Conservation (phyloP, 1,140 invertebrate genomes). For the Acyrthosiphon pisum region DNA sequence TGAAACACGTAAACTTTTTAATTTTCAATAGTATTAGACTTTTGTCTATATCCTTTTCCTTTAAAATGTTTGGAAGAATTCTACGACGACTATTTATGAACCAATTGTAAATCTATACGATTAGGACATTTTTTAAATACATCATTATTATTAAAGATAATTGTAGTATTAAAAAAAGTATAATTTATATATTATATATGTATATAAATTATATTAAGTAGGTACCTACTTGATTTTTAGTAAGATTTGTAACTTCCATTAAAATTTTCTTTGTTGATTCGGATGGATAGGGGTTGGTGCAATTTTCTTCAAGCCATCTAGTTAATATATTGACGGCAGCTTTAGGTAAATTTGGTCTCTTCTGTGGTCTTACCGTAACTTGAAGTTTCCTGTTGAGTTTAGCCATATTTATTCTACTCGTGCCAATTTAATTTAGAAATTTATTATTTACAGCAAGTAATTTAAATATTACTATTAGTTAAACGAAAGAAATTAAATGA, state of each 20-base stretch:
- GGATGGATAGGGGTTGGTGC: conserved; percentile 38
- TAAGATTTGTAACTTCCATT: conserved; percentile 48
- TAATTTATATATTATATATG: neutral
- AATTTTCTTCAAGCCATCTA: conserved; percentile 49
- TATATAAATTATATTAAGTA: neutral
- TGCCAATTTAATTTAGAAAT: neutral
- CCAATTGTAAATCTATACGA: conserved; percentile 47
- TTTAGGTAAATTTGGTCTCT: conserved; percentile 52
- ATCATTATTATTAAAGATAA: neutral
- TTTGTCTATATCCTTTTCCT: conserved; percentile 42
- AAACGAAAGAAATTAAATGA: neutral
- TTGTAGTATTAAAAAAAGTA: neutral
- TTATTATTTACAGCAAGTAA: neutral
- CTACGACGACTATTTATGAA: conserved; percentile 51
- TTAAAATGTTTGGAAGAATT: conserved; percentile 52
- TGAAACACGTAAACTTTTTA: conserved; percentile 52
- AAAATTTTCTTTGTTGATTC: conserved; percentile 44
- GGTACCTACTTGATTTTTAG: conserved; percentile 50
- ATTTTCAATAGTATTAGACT: conserved; percentile 44
- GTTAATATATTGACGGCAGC: conserved; percentile 46
- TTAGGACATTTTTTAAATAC: neutral
- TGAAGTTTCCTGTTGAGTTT: conserved; percentile 51
- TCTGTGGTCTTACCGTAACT: conserved; percentile 30
- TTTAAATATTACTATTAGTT: neutral
- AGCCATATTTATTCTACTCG: conserved; percentile 22